Evolutionary conservation across 1,140 invertebrate species (phyloP).

Genomic region (Bombus balteatus): DNA sequence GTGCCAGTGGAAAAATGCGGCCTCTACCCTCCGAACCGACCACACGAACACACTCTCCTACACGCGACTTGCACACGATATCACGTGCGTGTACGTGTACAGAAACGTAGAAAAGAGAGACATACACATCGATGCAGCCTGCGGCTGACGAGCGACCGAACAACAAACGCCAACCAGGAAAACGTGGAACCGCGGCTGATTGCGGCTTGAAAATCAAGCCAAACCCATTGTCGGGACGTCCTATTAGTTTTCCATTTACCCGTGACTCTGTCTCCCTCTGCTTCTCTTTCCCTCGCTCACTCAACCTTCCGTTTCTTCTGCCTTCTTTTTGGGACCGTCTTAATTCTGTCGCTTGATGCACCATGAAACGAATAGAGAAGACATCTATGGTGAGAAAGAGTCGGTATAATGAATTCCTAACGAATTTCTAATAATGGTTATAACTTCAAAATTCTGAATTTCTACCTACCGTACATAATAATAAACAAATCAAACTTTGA

Average conservation of each 20-base stretch:
- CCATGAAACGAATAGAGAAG: background rate
- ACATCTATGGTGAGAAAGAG: too few species aligned
- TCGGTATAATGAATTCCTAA: too few species aligned
- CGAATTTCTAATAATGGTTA: too few species aligned
- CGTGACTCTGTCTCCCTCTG: constrained; percentile 34
- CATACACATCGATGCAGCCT: constrained; percentile 65
- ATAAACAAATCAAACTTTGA: too few species aligned
- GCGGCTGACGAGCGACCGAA: constrained; percentile 76
- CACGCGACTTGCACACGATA: background rate
- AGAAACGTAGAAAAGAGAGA: constrained; percentile 29
- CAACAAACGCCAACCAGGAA: constrained; percentile 75
- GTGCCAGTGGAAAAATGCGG: constrained; percentile 73
- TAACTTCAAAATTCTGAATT: too few species aligned
- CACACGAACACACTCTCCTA: background rate
- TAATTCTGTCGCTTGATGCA: background rate
- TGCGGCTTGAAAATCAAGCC: constrained; percentile 75
- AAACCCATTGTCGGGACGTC: constrained; percentile 71
- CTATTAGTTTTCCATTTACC: constrained; percentile 77
- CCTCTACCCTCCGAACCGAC: constrained; percentile 44
- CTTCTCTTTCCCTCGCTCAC: background rate
- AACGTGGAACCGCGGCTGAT: constrained; percentile 70
- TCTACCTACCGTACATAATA: too few species aligned
- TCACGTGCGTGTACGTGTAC: constrained; percentile 3
- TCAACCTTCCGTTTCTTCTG: background rate
- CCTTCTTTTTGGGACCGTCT: background rate